Evolutionary conservation across 1,140 invertebrate species (phyloP).

Genomic region (Sitodiplosis mosellana): DNA sequence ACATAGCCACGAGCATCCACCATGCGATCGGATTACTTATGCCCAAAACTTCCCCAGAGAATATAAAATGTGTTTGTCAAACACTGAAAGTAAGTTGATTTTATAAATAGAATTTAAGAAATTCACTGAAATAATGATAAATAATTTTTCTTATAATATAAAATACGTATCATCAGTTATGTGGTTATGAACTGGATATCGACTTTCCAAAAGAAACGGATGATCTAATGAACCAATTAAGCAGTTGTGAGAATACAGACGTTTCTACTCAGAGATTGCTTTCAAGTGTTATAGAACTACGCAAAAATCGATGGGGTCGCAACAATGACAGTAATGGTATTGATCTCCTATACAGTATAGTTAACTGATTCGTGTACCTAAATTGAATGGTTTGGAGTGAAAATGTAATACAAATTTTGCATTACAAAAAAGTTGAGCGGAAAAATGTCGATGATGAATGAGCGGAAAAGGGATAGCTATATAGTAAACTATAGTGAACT

Average conservation of each 20-base stretch:
- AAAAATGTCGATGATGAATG: too few species aligned
- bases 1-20: conserved; percentile 2
- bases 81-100: conserved; percentile 26
- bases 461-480: too few species aligned
- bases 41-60: conserved; percentile 15
- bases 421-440: too few species aligned
- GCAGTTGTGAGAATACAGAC: conserved; percentile 9
- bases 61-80: conserved; percentile 33
- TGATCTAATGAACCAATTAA: conserved; percentile 14
- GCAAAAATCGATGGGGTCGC: conserved; percentile 23
- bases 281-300: conserved; percentile 18
- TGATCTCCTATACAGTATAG: too few species aligned
- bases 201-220: conserved; percentile 19
- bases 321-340: neutral
- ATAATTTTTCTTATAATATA: neutral
- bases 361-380: too few species aligned
- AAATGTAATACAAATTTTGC: too few species aligned
- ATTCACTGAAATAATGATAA: neutral
- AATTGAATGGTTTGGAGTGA: too few species aligned
- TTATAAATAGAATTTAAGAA: neutral
- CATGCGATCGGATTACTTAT: conserved; percentile 3
- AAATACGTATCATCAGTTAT: conserved; percentile 8
- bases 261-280: conserved; percentile 9
- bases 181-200: conserved; percentile 20
- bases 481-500: too few species aligned